Percentiles rank a stretch among this genome's conserved stretches.
Conservation (phyloP, 1,140 invertebrate genomes). For the Condylostylus longicornis region DNA sequence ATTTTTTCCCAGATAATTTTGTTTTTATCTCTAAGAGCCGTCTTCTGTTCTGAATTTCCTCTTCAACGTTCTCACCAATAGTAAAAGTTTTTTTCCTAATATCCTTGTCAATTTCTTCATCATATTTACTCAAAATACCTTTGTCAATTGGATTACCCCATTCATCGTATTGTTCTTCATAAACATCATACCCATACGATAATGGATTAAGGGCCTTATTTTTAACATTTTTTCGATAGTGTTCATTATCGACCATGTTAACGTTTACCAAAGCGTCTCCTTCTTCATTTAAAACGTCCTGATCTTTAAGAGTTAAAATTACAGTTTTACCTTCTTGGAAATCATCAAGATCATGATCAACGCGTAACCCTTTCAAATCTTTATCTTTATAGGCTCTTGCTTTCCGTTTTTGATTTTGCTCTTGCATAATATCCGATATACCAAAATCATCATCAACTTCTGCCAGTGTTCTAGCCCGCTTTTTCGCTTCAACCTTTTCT, state of each 20-base stretch:
- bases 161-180: constrained; percentile 74
- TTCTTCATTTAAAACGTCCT: constrained; percentile 77
- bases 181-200: constrained; percentile 76
- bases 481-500: constrained; percentile 73
- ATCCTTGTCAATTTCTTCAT: constrained; percentile 80
- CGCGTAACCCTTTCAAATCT: constrained; percentile 69
- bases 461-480: constrained; percentile 81
- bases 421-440: constrained; percentile 63
- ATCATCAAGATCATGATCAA: constrained; percentile 67
- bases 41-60: constrained; percentile 34
- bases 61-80: constrained; percentile 45
- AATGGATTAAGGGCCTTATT: constrained; percentile 68
- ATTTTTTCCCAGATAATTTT: constrained; percentile 47
- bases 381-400: constrained; percentile 46
- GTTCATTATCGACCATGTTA: constrained; percentile 87
- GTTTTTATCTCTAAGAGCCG: constrained; percentile 38
- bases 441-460: constrained; percentile 94
- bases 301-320: constrained; percentile 89
- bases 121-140: constrained; percentile 78
- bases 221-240: constrained; percentile 74
- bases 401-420: constrained; percentile 51
- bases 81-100: constrained; percentile 64
- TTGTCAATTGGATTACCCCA: constrained; percentile 55
- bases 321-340: constrained; percentile 74
- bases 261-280: constrained; percentile 89